Evolutionary conservation across 2,797 vertebrate species (phyloP), one percentile per base, ranked within the genome.

Genomic region (Amphiprion clarkii): DNA sequence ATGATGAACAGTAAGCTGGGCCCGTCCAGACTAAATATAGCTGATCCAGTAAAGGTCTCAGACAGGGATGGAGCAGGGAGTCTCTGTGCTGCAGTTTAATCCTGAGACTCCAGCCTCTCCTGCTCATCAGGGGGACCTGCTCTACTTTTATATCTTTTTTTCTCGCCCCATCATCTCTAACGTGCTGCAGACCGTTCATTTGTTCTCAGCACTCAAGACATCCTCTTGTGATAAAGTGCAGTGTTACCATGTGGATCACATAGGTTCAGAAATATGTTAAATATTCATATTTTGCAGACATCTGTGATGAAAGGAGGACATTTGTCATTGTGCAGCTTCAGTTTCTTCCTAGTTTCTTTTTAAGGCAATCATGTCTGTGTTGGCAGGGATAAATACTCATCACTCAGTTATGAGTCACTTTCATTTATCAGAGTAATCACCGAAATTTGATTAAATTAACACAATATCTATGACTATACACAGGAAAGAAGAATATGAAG

Each of bases 21-120:
- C n/a, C 71, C 25, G 21, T 67, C 59, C 52, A 75, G 81, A 44
- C 90, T 91, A 91, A 91, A 91, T 86, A 90, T 89, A 90, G 89
- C 75, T 86, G 86, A 91, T 91, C 90, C 72, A 1, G 74, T 79
- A 66, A 87, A 79, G 83, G 84, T 85, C 84, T 92, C 89, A 90
- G 90, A 92, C 85, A 55, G 70, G 55, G 83, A 65, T 75, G 40
- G 71, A 80, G 85, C 58, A 42, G 48, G 54, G 67, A 60, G 66
- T 46, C 80, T 76, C 69, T 88, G 71, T 78, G 76, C 77, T 6
- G 67, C 67, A 56, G 33, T 83, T 77, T 88, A 89, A 91, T 89
- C 87, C 85, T 55, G 58, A 83, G 70, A 61, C 71, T 83, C 29
- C 66, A 63, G 70, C 49, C 81, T 86, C 64, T 58, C 16, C 79